Evolutionary conservation across 2,797 vertebrate genomes (phyloP).

Genomic region (Silurus aristotelis): DNA sequence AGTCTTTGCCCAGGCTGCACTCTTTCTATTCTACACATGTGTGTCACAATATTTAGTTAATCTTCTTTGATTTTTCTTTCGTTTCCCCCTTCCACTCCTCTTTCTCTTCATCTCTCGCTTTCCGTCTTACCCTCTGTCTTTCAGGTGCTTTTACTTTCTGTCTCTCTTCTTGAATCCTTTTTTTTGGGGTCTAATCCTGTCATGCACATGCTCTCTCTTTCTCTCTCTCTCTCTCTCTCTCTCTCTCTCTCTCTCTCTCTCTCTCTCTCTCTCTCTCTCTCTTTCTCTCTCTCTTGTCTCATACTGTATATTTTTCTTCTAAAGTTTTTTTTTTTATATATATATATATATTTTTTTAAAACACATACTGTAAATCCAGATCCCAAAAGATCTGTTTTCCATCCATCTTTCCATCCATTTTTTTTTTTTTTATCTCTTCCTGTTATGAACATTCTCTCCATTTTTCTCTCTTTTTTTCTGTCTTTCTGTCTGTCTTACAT

Average conservation of each 20-base stretch:
- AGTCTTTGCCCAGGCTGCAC: not conserved
- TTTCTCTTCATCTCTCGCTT: not conserved
- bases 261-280: not conserved
- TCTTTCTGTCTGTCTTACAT: not conserved
- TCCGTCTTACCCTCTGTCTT: not conserved
- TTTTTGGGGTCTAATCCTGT: not conserved
- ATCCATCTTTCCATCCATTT: too few relatives aligned
- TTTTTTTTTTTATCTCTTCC: not conserved
- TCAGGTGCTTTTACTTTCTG: not conserved
- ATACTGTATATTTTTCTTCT: not conserved
- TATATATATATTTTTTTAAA: too few relatives aligned
- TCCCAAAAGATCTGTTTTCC: not conserved
- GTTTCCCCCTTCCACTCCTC: not conserved
- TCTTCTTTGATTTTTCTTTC: conserved; percentile 46
- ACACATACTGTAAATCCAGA: too few relatives aligned
- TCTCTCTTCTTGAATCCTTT: not conserved
- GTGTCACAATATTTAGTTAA: conserved; percentile 8
- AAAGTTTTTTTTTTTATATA: too few relatives aligned
- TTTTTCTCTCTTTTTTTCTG: not conserved
- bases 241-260: not conserved
- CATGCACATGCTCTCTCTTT: not conserved
- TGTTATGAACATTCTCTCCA: not conserved
- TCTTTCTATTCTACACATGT: not conserved
- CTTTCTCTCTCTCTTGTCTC: not conserved
- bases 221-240: not conserved